A percentile compares a stretch with the other conserved stretches of the same genome.
These are phyloP conservation scores for Salticus scenicus DNA, from an alignment of 2,888 invertebrate genomes.

Conservation along the genomic window DNA sequence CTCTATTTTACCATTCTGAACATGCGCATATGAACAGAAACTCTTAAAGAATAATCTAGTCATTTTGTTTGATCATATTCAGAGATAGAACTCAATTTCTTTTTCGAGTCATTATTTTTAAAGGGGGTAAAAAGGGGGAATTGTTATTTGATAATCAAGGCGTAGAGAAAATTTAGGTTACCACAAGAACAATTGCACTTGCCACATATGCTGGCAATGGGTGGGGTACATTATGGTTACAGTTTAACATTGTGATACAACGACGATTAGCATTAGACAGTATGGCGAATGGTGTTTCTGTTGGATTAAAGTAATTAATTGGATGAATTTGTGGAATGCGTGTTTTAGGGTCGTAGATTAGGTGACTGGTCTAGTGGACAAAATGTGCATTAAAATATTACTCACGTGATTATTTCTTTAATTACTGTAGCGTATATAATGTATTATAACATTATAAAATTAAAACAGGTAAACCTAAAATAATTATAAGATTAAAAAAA, in stretches of 20 bases:
- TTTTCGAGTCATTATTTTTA: slow-evolving; percentile 48
- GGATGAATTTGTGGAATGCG: slow-evolving; percentile 1
- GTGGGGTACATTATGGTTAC: slow-evolving; percentile 7
- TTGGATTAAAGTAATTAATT: neutral
- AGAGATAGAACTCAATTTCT: neutral
- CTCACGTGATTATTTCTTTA: too few relatives aligned
- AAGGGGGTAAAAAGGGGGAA: slow-evolving; percentile 33
- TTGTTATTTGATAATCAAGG: slow-evolving; percentile 15
- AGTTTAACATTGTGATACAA: neutral
- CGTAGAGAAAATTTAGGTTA: slow-evolving; percentile 42
- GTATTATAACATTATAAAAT: too few relatives aligned
- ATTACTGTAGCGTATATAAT: too few relatives aligned
- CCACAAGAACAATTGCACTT: slow-evolving; percentile 32
- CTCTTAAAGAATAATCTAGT: slow-evolving; percentile 16
- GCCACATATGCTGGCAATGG: neutral
- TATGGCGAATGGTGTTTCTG: neutral
- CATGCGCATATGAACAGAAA: neutral
- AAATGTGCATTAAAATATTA: neutral
- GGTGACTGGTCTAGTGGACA: neutral
- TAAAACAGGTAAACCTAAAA: too few relatives aligned
- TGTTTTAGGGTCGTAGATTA: neutral
- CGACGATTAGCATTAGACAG: neutral
- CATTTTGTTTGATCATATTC: slow-evolving; percentile 27
- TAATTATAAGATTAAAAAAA: too few relatives aligned
- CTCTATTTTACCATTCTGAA: slow-evolving; percentile 8